Evolutionary conservation across 2,113 vertebrate genomes (phyloP).

Genomic region (Corvus moneduloides): DNA sequence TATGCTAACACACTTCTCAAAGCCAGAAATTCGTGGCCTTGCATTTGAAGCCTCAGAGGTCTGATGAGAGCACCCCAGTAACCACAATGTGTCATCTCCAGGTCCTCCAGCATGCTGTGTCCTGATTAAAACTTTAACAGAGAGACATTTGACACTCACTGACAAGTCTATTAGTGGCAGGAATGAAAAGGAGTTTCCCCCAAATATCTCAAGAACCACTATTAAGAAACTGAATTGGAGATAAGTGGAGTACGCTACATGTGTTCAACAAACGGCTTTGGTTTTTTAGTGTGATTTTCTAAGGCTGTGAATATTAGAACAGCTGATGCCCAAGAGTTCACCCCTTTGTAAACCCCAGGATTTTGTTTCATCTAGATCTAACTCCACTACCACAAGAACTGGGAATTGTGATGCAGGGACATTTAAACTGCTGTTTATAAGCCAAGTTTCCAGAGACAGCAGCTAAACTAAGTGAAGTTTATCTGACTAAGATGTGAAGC

Average conservation of each 20-base stretch:
- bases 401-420: background rate
- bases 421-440: background rate
- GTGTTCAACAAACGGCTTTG: background rate
- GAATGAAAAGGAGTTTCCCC: background rate
- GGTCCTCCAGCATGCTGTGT: background rate
- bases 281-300: background rate
- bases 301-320: background rate
- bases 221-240: background rate
- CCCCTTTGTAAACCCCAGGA: background rate
- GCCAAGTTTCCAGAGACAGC: background rate
- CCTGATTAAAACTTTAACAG: background rate
- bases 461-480: background rate
- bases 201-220: background rate
- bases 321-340: background rate
- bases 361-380: background rate
- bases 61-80: background rate
- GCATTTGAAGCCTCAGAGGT: background rate
- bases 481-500: background rate
- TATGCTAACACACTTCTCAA: background rate
- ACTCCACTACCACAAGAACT: background rate
- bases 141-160: background rate
- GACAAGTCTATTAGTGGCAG: background rate
- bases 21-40: background rate
- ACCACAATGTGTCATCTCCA: background rate
- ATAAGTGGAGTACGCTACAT: background rate